These are phyloP conservation scores for Cantharis flavilabris DNA, from an alignment of 2,888 invertebrate species.

Conservation along the genomic window DNA sequence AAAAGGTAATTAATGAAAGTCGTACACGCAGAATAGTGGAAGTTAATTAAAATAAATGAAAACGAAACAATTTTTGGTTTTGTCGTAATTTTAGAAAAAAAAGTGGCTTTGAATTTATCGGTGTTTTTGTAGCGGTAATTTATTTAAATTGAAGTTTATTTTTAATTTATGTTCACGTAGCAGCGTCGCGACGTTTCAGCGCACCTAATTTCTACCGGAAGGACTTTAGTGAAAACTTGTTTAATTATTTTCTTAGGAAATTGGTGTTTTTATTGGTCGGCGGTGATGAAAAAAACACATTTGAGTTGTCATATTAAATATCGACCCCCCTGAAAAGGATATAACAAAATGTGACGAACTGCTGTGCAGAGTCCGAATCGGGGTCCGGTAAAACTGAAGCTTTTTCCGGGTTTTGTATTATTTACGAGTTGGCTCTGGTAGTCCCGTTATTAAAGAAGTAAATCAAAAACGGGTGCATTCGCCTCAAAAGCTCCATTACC, in stretches of 20 bases:
- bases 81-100: neutral
- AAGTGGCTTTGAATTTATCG: constrained; percentile 2
- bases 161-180: constrained; percentile 19
- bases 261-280: neutral
- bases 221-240: neutral
- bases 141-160: constrained; percentile 28
- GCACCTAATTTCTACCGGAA: constrained; percentile 16
- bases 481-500: constrained; percentile 17
- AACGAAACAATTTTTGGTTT: neutral
- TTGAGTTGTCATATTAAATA: constrained; percentile 14
- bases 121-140: constrained; percentile 15
- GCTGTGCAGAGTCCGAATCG: constrained; percentile 6
- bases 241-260: neutral
- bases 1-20: neutral
- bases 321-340: constrained; percentile 4
- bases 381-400: constrained; percentile 13
- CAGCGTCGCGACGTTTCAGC: neutral
- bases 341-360: constrained; percentile 15
- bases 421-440: constrained; percentile 40
- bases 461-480: constrained; percentile 33
- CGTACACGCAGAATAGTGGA: neutral
- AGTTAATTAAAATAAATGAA: neutral
- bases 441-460: constrained; percentile 43
- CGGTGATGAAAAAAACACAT: constrained; percentile 5
- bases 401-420: constrained; percentile 32